Evolutionary conservation across 2,113 vertebrate genomes (phyloP).

Genomic region (Trichechus manatus): DNA sequence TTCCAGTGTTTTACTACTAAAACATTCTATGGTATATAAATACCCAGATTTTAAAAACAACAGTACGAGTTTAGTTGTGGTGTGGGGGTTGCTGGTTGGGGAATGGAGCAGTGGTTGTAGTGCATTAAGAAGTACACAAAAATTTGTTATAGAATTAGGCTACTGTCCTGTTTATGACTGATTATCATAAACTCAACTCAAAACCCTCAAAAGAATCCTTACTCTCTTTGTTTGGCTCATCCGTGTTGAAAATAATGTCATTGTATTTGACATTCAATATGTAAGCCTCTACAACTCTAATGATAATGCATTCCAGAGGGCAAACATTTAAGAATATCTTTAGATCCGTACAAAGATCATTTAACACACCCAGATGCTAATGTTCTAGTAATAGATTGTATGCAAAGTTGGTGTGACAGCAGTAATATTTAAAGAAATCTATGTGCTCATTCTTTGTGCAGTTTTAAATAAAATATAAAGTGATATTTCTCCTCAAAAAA

Average conservation of each 20-base stretch:
- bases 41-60: conserved; percentile 16
- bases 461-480: neutral
- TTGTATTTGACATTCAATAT: neutral
- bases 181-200: neutral
- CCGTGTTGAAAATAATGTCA: neutral
- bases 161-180: neutral
- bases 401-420: neutral
- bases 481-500: neutral
- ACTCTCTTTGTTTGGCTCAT: neutral
- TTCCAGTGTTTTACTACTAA: neutral
- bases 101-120: neutral
- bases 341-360: neutral
- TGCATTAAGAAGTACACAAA: neutral
- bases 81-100: neutral
- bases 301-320: neutral
- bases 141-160: neutral
- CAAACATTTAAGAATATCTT: neutral
- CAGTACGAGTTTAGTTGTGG: neutral
- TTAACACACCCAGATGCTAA: neutral
- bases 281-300: neutral
- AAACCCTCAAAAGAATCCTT: neutral
- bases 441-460: neutral
- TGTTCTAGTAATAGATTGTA: neutral
- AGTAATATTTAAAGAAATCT: neutral
- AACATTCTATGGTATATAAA: neutral